These are phyloP conservation scores for Piprites chloris DNA, from an alignment of 2,113 vertebrate species.

Conservation along the genomic window DNA sequence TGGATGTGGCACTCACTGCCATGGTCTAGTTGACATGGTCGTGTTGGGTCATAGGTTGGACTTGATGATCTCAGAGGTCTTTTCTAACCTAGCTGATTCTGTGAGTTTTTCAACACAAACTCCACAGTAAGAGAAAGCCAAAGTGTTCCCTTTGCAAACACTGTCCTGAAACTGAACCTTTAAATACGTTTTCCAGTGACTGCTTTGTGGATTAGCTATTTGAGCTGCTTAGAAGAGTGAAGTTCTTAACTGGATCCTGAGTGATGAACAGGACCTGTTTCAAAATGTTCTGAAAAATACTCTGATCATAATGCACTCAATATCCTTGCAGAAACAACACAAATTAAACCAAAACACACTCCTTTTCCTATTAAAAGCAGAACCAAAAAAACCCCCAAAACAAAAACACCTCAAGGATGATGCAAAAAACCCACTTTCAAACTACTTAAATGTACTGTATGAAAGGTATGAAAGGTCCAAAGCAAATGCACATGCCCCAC, in stretches of 20 bases:
- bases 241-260: background rate
- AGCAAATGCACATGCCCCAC: background rate
- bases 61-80: background rate
- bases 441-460: background rate
- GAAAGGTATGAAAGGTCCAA: background rate
- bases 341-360: background rate
- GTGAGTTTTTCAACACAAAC: background rate
- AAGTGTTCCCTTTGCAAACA: background rate
- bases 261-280: background rate
- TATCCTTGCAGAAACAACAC: background rate
- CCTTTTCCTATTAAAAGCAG: background rate
- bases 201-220: background rate
- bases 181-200: background rate
- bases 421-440: background rate
- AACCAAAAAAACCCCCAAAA: accelerated
- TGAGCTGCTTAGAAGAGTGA: background rate
- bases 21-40: background rate
- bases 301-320: background rate
- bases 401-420: background rate
- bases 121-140: background rate
- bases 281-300: background rate
- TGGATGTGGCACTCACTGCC: background rate
- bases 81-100: background rate
- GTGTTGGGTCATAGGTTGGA: background rate
- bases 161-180: background rate